These are phyloP conservation scores for Tetragnatha montana DNA, from an alignment of 2,888 invertebrate genomes.

Conservation along the genomic window DNA sequence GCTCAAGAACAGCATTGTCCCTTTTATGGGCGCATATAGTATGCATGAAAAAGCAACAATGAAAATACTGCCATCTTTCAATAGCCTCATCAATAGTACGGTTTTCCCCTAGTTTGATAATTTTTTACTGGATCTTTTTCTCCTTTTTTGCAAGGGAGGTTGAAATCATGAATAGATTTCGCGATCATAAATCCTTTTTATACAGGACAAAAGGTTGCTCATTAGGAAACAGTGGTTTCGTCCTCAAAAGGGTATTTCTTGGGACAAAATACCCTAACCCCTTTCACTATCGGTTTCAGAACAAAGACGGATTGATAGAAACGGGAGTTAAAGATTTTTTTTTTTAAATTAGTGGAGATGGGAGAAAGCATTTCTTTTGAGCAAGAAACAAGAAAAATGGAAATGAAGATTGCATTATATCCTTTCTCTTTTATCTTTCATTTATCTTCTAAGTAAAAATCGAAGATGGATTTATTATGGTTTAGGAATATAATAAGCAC, in stretches of 20 bases:
- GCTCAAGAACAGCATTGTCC: constrained; percentile 21
- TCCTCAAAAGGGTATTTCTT: constrained; percentile 44
- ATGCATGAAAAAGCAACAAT: constrained; percentile 28
- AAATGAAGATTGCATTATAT: constrained; percentile 22
- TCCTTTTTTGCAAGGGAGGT: constrained; percentile 8
- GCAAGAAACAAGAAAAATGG: constrained; percentile 2
- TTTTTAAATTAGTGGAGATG: constrained; percentile 30
- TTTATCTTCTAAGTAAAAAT: constrained; percentile 29
- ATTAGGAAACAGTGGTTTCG: constrained; percentile 44
- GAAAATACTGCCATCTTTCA: constrained; percentile 20
- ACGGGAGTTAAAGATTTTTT: constrained; percentile 32
- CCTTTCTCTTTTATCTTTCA: constrained; percentile 5
- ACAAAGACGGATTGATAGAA: constrained; percentile 52
- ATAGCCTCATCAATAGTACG: constrained; percentile 16
- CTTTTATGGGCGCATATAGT: constrained; percentile 28
- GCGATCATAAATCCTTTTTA: constrained; percentile 33
- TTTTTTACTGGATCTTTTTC: constrained; percentile 17
- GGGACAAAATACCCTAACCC: constrained; percentile 41
- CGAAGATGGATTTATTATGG: constrained; percentile 28
- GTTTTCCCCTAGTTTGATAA: constrained; percentile 33
- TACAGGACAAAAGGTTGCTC: constrained; percentile 43
- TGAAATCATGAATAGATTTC: constrained; percentile 38
- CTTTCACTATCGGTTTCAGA: constrained; percentile 48
- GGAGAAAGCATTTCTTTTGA: constrained; percentile 26
- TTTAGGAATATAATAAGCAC: neutral